These are phyloP conservation scores for Epirrita christyi DNA, from an alignment of 2,888 invertebrate genomes.

Conservation along the genomic window DNA sequence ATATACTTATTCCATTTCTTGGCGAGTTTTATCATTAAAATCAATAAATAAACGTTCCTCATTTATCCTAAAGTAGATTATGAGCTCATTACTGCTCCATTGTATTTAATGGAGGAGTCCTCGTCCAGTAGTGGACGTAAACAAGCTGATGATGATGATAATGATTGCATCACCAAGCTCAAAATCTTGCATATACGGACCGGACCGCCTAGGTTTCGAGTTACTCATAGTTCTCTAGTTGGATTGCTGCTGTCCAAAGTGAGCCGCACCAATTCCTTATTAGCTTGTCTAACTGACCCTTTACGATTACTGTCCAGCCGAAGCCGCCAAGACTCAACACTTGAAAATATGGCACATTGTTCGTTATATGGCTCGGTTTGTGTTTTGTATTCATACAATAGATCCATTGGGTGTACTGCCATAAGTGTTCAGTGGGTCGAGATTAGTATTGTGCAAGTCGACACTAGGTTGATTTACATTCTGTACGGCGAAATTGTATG, in stretches of 20 bases:
- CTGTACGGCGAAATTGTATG: conserved; percentile 4
- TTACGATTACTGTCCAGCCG: neutral
- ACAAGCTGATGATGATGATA: too few species aligned
- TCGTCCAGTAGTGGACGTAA: too few species aligned
- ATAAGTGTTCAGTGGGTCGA: conserved; percentile 22
- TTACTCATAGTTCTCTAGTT: conserved; percentile 5
- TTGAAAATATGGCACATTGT: conserved; percentile 41
- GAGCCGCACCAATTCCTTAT: conserved; percentile 10
- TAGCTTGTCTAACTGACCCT: conserved; percentile 13
- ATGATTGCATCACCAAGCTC: too few species aligned
- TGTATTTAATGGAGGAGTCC: too few species aligned
- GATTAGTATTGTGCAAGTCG: conserved; percentile 26
- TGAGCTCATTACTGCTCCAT: too few species aligned
- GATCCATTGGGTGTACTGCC: conserved; percentile 17
- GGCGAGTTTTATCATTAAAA: too few species aligned
- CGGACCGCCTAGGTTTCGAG: neutral
- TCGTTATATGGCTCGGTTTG: conserved; percentile 38
- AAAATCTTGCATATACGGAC: too few species aligned
- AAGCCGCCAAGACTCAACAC: conserved; percentile 34
- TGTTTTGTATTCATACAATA: conserved; percentile 43
- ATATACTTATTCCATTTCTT: too few species aligned
- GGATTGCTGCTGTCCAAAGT: conserved; percentile 6
- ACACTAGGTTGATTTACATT: conserved; percentile 8
- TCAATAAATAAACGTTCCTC: too few species aligned
- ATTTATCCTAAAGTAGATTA: too few species aligned